Percentiles rank a stretch among this genome's conserved stretches.
These are phyloP conservation scores for Marisa cornuarietis DNA, from an alignment of 1,140 invertebrate species.

Conservation along the genomic window DNA sequence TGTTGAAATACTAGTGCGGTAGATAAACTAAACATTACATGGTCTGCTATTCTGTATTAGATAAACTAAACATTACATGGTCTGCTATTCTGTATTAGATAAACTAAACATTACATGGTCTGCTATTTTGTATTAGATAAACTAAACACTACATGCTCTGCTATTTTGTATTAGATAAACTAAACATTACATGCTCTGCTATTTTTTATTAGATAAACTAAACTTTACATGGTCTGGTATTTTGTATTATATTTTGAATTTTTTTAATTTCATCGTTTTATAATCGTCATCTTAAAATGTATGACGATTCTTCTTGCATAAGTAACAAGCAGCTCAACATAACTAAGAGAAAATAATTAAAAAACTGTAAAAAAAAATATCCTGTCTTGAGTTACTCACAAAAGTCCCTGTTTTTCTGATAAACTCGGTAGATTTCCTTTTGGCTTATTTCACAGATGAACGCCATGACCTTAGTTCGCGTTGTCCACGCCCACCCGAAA, in stretches of 20 bases:
- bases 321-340: neutral
- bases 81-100: too few species aligned
- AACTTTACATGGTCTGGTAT: neutral
- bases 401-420: slow-evolving; percentile 42
- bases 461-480: slow-evolving; percentile 10
- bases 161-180: too few species aligned
- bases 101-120: too few species aligned
- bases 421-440: slow-evolving; percentile 46
- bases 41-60: too few species aligned
- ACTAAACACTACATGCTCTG: too few species aligned
- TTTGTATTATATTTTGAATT: neutral
- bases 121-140: too few species aligned
- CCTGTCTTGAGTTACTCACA: slow-evolving; percentile 30
- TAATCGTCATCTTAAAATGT: neutral
- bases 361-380: neutral
- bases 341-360: neutral
- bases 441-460: slow-evolving; percentile 53
- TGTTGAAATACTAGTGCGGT: too few species aligned
- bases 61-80: too few species aligned
- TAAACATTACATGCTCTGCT: neutral
- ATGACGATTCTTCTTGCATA: too few species aligned
- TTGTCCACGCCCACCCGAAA: slow-evolving; percentile 19
- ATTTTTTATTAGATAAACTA: neutral
- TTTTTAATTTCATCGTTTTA: neutral
- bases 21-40: too few species aligned